Evolutionary conservation across 2,797 vertebrate species (phyloP), one percentile per base, ranked within the genome.

Genomic region (Momotus momota): DNA sequence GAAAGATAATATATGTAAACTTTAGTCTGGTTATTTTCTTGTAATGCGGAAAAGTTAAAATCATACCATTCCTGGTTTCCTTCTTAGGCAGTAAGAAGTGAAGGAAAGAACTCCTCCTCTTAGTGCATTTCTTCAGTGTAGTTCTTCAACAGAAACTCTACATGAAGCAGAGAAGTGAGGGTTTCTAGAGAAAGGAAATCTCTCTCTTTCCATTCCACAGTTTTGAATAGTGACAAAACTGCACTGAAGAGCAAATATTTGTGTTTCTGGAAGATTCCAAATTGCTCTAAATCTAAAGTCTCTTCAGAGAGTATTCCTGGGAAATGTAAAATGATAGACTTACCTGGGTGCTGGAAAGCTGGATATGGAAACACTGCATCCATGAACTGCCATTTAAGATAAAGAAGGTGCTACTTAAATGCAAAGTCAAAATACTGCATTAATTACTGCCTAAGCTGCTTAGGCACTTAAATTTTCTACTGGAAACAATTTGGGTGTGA

Each of bases 21-120:
- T 87, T 89, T 93, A 82, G 33, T 92, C 79, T 85, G 55, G 7
- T 78, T 97, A 8, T 91, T 96, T 86, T 87, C 77, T 95, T 2
- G 33, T 74, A 89, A 95, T 72, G 38, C n/a, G 95, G 87, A 65
- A 89, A 96, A 64, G 75, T 93, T 95, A 88, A 81, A 92, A 65
- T 83, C 67, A 62, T 86, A 65, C 31, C 7, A 22, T 70, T 94
- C 9, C 17, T 51, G 49, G 40, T 60, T 94, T 82, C 46, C 49
- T 84, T 67, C 54, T 62, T 65, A 75, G 35, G 33, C 62, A 64
- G 29, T 58, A 57, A 86, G 73, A 88, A 77, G 27, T 31, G n/a
- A 87, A 84, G n/a, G 33, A 81, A 58, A 64, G 40, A 79, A 65
- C 13, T 61, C 3, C 12, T 86, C 12, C 46, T 70, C 52, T 67